phyloP scores from a whole-genome alignment of 1,140 invertebrate species.

The Meloidogyne floridensis region DNA sequence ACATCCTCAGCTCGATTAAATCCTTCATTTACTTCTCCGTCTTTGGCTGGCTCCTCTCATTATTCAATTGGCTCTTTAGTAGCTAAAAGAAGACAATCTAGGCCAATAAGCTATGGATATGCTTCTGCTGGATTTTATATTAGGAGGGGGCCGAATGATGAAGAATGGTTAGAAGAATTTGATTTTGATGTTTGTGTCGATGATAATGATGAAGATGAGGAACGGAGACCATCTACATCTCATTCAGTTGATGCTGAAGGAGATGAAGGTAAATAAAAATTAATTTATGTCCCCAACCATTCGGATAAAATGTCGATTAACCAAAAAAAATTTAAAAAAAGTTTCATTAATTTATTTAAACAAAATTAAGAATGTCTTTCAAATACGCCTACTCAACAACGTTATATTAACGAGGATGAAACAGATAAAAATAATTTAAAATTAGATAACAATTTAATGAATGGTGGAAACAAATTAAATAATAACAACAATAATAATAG shows the following conservation, averaged over 20 bases:
- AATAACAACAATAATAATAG: background rate
- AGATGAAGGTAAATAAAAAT: background rate
- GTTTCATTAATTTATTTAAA: background rate
- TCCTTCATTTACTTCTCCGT: background rate
- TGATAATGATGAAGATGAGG: background rate
- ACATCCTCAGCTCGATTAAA: background rate
- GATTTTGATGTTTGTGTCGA: background rate
- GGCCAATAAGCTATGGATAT: slow-evolving; percentile 10
- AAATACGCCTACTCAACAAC: background rate
- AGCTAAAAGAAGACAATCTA: slow-evolving; percentile 6
- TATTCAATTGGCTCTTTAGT: slow-evolving; percentile 4
- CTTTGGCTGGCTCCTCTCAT: background rate
- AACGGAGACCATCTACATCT: slow-evolving; percentile 1
- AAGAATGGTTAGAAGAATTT: slow-evolving; percentile 13
- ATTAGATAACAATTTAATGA: background rate
- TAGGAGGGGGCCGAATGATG: background rate
- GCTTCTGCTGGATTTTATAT: slow-evolving; percentile 15
- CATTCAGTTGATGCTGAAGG: background rate
- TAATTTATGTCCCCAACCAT: background rate
- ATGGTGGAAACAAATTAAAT: background rate
- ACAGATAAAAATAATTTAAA: background rate
- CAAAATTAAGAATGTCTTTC: background rate
- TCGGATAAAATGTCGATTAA: too few relatives aligned
- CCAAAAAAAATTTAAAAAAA: too few relatives aligned
- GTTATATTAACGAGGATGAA: background rate